Evolutionary conservation across 2,888 invertebrate species (phyloP).

Genomic region (Catonia carolina): DNA sequence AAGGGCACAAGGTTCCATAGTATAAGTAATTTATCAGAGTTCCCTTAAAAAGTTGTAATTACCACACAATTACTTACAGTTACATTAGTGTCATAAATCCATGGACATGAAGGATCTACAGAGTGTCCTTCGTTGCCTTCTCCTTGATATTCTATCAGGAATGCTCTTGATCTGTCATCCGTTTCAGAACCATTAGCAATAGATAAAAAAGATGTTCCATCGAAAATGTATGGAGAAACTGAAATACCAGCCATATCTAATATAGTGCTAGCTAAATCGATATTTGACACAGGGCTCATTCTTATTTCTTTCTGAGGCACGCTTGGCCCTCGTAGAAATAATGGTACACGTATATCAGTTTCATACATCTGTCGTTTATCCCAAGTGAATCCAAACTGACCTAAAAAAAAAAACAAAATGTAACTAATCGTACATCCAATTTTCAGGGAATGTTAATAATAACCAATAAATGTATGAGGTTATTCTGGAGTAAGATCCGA

Average conservation of each 20-base stretch:
- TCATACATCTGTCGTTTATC: slow-evolving; percentile 91
- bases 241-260: slow-evolving; percentile 59
- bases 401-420: slow-evolving; percentile 48
- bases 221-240: slow-evolving; percentile 48
- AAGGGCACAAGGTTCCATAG: neutral
- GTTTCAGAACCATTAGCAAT: slow-evolving; percentile 33
- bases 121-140: slow-evolving; percentile 53
- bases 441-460: no score
- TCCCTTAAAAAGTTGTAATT: slow-evolving; percentile 3
- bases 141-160: slow-evolving; percentile 77
- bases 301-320: slow-evolving; percentile 47
- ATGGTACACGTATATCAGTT: slow-evolving; percentile 77
- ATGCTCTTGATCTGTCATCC: slow-evolving; percentile 40
- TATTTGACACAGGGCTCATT: slow-evolving; percentile 56
- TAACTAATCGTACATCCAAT: no score
- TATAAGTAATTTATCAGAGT: neutral
- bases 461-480: no score
- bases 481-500: no score
- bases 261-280: slow-evolving; percentile 83
- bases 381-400: slow-evolving; percentile 80
- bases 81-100: slow-evolving; percentile 52
- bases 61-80: slow-evolving; percentile 59
- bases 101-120: slow-evolving; percentile 58
- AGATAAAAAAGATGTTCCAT: slow-evolving; percentile 53
- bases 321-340: slow-evolving; percentile 71